Conservation (phyloP, 2,797 vertebrate genomes). For the Galaxias olidus region DNA sequence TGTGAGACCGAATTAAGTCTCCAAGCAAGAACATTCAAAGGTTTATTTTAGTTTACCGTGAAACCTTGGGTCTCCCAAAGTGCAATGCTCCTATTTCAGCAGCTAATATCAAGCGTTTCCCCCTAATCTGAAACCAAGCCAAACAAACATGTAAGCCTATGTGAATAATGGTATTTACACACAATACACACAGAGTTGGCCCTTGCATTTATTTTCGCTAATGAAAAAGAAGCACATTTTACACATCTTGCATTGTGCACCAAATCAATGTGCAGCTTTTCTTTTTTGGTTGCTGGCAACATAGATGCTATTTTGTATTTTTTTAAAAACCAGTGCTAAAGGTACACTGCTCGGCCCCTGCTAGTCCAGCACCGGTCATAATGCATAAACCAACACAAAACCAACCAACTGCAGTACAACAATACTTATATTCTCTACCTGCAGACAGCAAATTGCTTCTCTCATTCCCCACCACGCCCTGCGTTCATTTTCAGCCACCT, state of each 20-base stretch:
- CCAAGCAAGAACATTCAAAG: constrained; percentile 53
- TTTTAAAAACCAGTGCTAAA: not conserved
- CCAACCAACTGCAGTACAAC: constrained; percentile 62
- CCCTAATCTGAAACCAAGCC: constrained; percentile 16
- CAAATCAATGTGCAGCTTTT: too few relatives aligned
- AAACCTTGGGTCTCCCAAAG: constrained; percentile 39
- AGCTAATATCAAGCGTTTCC: constrained; percentile 3
- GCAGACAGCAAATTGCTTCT: constrained; percentile 79
- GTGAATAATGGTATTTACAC: too few relatives aligned
- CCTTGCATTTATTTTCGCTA: too few relatives aligned
- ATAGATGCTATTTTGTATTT: too few relatives aligned
- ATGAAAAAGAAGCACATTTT: too few relatives aligned
- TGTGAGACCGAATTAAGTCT: constrained; percentile 61
- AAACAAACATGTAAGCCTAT: not conserved
- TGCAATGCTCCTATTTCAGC: constrained; percentile 19
- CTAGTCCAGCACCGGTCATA: constrained; percentile 37
- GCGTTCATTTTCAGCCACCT: constrained; percentile 76
- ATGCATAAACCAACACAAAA: constrained; percentile 38
- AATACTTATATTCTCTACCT: constrained; percentile 74
- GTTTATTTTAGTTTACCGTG: constrained; percentile 55
- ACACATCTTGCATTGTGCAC: too few relatives aligned
- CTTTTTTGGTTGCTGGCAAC: too few relatives aligned
- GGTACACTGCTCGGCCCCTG: constrained; percentile 27
- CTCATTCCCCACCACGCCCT: constrained; percentile 75
- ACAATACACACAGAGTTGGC: too few relatives aligned